Evolutionary conservation across 1,140 invertebrate species (phyloP).

Genomic region (Dysdera silvatica): DNA sequence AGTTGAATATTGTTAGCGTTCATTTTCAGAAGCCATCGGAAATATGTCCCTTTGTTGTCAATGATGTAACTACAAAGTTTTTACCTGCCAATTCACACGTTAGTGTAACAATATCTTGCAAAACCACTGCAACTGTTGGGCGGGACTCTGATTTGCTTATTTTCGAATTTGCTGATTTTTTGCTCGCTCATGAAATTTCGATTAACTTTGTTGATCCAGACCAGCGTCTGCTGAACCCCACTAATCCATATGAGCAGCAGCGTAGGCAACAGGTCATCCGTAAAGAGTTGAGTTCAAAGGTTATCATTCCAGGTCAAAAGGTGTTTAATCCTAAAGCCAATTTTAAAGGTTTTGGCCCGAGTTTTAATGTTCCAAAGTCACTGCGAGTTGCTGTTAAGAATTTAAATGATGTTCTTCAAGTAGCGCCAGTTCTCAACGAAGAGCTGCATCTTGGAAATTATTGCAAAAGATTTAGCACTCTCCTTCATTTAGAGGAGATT

Average conservation of each 20-base stretch:
- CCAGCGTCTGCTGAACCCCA: constrained; percentile 17
- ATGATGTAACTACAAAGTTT: too few relatives aligned
- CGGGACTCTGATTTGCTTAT: constrained; percentile 14
- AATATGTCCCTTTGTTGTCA: too few relatives aligned
- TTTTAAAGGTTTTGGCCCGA: constrained; percentile 9
- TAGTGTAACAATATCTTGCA: constrained; percentile 8
- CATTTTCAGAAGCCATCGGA: too few relatives aligned
- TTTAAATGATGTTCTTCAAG: not conserved
- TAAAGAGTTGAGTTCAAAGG: constrained; percentile 3
- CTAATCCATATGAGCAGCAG: not conserved
- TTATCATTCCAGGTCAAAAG: constrained; percentile 21
- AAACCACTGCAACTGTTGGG: constrained; percentile 13
- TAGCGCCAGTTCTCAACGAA: not conserved
- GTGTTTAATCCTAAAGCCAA: constrained; percentile 9
- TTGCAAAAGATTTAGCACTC: constrained; percentile 53
- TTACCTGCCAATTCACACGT: not conserved
- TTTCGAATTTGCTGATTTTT: constrained; percentile 20
- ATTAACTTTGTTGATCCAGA: constrained; percentile 18
- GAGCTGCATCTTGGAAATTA: constrained; percentile 38
- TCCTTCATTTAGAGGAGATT: constrained; percentile 71
- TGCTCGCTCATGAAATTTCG: constrained; percentile 5
- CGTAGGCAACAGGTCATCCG: not conserved
- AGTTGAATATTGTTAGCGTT: too few relatives aligned
- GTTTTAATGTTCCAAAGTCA: constrained; percentile 2
- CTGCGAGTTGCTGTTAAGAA: constrained; percentile 12